Conservation (phyloP, 2,797 vertebrate genomes). For the Ctenopoma multispine region DNA sequence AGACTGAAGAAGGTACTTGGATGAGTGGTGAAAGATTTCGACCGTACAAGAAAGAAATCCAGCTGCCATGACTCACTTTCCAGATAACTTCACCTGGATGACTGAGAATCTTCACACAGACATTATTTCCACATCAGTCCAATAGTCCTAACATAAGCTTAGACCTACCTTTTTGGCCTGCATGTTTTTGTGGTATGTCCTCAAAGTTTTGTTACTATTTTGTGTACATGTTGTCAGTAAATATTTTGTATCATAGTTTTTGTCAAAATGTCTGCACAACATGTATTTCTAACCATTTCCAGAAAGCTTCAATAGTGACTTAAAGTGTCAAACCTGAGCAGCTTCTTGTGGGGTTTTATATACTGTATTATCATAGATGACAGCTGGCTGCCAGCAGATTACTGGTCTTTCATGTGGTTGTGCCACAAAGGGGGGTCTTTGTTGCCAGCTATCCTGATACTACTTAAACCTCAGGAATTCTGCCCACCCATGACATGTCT, state of each 20-base stretch:
- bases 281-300: conserved; percentile 1
- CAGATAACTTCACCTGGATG: too few species aligned
- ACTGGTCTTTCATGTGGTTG: conserved; percentile 68
- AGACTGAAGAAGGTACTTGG: too few species aligned
- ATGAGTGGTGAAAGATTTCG: too few species aligned
- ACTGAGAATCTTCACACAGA: too few species aligned
- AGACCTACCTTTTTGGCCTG: too few species aligned
- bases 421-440: conserved; percentile 57
- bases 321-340: conserved; percentile 24
- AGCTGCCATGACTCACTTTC: too few species aligned
- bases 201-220: too few species aligned
- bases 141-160: too few species aligned
- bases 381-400: conserved; percentile 74
- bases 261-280: not conserved
- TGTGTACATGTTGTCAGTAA: not conserved
- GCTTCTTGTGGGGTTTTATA: conserved; percentile 48
- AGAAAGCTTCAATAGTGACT: conserved; percentile 16
- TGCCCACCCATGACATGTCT: conserved; percentile 52
- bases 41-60: too few species aligned
- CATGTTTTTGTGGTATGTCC: too few species aligned
- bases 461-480: conserved; percentile 62
- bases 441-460: conserved; percentile 62
- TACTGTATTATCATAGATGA: conserved; percentile 61
- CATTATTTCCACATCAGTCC: too few species aligned
- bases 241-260: not conserved